Percentiles rank a stretch among this genome's conserved stretches.
phyloP scores from a whole-genome alignment of 2,113 vertebrate genomes.

The Panthera uncia region DNA sequence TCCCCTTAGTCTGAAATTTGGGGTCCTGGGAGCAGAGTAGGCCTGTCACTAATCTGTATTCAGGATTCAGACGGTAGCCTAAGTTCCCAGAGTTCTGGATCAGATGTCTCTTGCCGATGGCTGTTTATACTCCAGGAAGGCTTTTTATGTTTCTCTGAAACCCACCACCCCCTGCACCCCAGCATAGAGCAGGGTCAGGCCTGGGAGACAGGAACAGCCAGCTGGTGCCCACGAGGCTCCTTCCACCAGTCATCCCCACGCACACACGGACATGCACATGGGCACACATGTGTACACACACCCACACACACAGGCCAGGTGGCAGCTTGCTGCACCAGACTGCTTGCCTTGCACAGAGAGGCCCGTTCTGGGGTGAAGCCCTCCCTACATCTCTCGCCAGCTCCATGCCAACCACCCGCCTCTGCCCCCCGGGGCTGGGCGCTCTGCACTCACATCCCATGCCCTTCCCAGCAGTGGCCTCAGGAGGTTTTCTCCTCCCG shows the following conservation, averaged over 20 bases:
- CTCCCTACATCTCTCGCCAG: background rate
- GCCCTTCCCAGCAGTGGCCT: background rate
- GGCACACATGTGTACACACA: background rate
- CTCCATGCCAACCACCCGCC: background rate
- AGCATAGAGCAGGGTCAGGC: no score
- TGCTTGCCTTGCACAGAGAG: background rate
- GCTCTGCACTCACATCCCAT: accelerated
- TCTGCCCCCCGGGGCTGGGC: no score
- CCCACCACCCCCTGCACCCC: background rate
- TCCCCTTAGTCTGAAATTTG: background rate
- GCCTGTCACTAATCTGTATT: background rate
- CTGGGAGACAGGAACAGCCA: background rate
- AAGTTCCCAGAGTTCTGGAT: background rate
- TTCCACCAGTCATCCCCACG: background rate
- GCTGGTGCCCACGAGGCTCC: background rate
- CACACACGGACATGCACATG: accelerated
- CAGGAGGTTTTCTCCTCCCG: background rate
- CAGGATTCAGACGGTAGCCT: background rate
- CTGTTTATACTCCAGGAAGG: background rate
- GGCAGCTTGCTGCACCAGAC: background rate
- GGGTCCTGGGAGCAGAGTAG: background rate
- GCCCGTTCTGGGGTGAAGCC: background rate
- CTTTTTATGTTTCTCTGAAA: background rate
- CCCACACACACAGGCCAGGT: background rate
- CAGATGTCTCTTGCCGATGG: background rate